Conservation (phyloP, 2,113 vertebrate species). For the Geococcyx californianus region DNA sequence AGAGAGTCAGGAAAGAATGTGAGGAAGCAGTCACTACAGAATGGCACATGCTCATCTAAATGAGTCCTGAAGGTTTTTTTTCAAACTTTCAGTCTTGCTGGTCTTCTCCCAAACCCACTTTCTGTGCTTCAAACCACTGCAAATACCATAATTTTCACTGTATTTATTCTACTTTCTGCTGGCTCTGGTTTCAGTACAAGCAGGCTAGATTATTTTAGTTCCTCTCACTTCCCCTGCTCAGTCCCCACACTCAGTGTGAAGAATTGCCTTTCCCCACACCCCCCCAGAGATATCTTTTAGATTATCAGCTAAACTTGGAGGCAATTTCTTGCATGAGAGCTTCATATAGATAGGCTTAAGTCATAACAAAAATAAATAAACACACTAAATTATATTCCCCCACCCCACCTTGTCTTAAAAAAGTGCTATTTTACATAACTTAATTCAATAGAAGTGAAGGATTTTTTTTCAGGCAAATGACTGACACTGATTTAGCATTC, state of each 20-base stretch:
- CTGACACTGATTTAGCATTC: conserved; percentile 55
- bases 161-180: not conserved
- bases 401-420: conserved; percentile 44
- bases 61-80: not conserved
- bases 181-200: not conserved
- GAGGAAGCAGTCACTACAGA: not conserved
- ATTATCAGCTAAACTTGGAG: conserved; percentile 70
- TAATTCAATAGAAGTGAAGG: conserved; percentile 66
- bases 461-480: conserved; percentile 56
- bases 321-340: conserved; percentile 80
- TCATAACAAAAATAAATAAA: conserved; percentile 56
- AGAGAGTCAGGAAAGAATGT: not conserved
- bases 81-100: not conserved
- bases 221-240: not conserved
- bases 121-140: not conserved
- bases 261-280: not conserved
- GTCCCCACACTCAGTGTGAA: not conserved
- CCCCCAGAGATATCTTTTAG: conserved; percentile 64
- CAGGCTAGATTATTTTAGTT: not conserved
- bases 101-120: not conserved
- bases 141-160: conserved; percentile 11
- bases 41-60: not conserved
- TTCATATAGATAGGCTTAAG: conserved; percentile 71
- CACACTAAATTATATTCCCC: not conserved
- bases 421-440: conserved; percentile 71